Base-by-base conservation (phyloP, 2,113 vertebrate genomes). In the Pygoscelis adeliae region DNA sequence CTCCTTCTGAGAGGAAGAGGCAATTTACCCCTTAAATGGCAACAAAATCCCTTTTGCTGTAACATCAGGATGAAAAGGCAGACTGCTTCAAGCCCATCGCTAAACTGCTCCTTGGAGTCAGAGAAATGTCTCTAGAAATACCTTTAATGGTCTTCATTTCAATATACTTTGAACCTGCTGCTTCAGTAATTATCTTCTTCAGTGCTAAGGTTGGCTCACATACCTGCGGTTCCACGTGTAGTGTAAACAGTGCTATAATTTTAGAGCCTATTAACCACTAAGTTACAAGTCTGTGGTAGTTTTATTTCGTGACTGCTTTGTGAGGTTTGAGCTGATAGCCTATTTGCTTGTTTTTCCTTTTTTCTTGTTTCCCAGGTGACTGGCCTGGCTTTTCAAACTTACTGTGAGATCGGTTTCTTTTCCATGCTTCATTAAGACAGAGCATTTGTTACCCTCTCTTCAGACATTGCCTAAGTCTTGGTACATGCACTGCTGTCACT, bases 321-420 rank as follows among this genome's bases (percentile, higher is more conserved):
- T 91, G 80, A 91, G 62, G 56, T 50, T 91, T 91, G 70, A 93
- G 74, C 56, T 63, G 38, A 89, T 76, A 88, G 67, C 34, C 85
- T 95, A 26, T 84, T 97, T 96, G 20, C 69, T 92, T 94, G 40
- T 46, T 56, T 91, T 90, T 40, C 15, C 14, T 65, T 82, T 82
- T 79, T 83, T 70, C 63, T 78, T 87, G 79, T 97, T 94, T 95
- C 90, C 87, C 96, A 96, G 88, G 90, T 97, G 94, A 95, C 72
- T 88, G 58, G 78, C 62, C 90, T 83, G 74, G 72, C 61, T 96
- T 95, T 96, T 94, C 66, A 83, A 87, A 84, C 40, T 70, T 85
- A 23, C 52, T 92, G 70, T 93, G 78, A 94, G 77, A 82, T 70
- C 3, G 3, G 74, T 87, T 93, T 93, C 38, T 89, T 91, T 95